A percentile compares a stretch with the other conserved stretches of the same genome.
Conservation (phyloP, 2,888 invertebrate genomes). For the Phyllotreta cruciferae region DNA sequence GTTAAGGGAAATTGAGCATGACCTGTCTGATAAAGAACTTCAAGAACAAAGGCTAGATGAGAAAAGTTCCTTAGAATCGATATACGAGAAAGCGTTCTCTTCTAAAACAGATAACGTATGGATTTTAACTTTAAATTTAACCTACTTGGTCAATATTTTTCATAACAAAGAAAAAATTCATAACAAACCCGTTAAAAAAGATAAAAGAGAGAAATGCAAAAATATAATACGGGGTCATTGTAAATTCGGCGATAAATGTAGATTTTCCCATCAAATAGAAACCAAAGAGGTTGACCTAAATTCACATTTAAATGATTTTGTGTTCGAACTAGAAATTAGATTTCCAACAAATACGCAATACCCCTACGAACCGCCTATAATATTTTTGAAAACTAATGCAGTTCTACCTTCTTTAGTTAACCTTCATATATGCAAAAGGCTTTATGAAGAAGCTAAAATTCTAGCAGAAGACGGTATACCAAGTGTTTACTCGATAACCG, state of each 20-base stretch:
- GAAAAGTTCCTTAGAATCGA: constrained; percentile 76
- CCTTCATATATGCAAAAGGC: constrained; percentile 70
- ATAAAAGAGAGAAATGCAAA: constrained; percentile 69
- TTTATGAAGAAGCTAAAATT: constrained; percentile 72
- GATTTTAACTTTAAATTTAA: constrained; percentile 72
- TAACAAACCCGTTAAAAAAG: constrained; percentile 50
- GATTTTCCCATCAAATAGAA: constrained; percentile 72
- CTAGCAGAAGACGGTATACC: constrained; percentile 75
- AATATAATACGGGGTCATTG: constrained; percentile 71
- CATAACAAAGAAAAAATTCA: constrained; percentile 60
- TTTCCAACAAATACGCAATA: constrained; percentile 75
- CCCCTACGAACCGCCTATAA: constrained; percentile 76
- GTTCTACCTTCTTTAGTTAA: constrained; percentile 70
- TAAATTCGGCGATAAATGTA: constrained; percentile 76
- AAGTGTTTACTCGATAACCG: constrained; percentile 74
- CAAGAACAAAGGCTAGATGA: constrained; percentile 75
- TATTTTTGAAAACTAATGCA: constrained; percentile 72
- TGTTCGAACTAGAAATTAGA: constrained; percentile 75
- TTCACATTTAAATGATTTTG: constrained; percentile 59
- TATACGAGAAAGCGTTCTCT: constrained; percentile 74
- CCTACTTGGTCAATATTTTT: constrained; percentile 66
- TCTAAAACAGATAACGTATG: constrained; percentile 77
- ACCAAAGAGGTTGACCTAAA: constrained; percentile 53
- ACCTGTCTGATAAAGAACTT: constrained; percentile 64
- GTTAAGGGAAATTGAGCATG: constrained; percentile 51